Conservation (phyloP, 2,888 invertebrate species). For the Hypolimnas misippus region DNA sequence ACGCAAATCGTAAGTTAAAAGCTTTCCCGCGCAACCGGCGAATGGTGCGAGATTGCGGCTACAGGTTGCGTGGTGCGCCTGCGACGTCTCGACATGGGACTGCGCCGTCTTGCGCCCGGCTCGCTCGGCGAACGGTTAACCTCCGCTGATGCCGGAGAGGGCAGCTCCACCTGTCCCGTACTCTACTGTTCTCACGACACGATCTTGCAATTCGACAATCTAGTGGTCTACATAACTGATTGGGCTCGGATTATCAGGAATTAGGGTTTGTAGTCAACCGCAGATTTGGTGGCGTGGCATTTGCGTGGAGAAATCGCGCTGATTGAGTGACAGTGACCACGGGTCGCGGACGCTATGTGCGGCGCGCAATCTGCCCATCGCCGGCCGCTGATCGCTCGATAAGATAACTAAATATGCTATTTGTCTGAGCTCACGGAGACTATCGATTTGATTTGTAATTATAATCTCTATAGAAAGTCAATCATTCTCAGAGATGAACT, state of each 20-base stretch:
- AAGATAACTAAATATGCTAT: slow-evolving; percentile 73
- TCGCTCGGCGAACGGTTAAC: slow-evolving; percentile 76
- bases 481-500: slow-evolving; percentile 62
- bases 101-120: slow-evolving; percentile 67
- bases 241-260: slow-evolving; percentile 77
- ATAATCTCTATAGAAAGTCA: slow-evolving; percentile 77
- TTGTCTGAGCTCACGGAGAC: slow-evolving; percentile 62
- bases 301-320: slow-evolving; percentile 70
- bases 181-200: slow-evolving; percentile 81
- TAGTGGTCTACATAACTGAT: slow-evolving; percentile 80
- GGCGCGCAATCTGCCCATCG: slow-evolving; percentile 63
- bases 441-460: slow-evolving; percentile 68
- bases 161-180: slow-evolving; percentile 74
- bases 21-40: slow-evolving; percentile 47
- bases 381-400: slow-evolving; percentile 60
- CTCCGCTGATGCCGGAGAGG: slow-evolving; percentile 65
- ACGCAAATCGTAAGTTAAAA: slow-evolving; percentile 32
- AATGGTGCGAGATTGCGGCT: slow-evolving; percentile 31
- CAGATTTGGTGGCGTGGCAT: slow-evolving; percentile 71
- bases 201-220: slow-evolving; percentile 72
- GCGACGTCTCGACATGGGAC: slow-evolving; percentile 69
- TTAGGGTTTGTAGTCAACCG: slow-evolving; percentile 64
- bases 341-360: slow-evolving; percentile 68
- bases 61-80: slow-evolving; percentile 66
- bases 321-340: slow-evolving; percentile 67